Conservation (phyloP, 2,113 vertebrate species). For the Aythya baeri region DNA sequence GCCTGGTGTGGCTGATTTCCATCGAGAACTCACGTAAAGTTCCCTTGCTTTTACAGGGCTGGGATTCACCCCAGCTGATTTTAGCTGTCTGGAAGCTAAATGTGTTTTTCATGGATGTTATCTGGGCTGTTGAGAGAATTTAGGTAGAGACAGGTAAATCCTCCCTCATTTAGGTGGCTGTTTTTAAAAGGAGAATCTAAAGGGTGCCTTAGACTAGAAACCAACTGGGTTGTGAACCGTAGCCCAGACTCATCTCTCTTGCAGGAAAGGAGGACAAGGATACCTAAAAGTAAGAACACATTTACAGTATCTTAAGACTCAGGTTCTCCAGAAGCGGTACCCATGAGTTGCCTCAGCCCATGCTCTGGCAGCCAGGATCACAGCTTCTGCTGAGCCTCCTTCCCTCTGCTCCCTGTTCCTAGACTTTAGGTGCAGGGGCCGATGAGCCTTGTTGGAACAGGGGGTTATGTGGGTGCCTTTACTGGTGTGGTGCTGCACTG, state of each 20-base stretch:
- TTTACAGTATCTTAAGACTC: background rate
- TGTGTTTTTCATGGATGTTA: background rate
- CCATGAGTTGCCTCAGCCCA: background rate
- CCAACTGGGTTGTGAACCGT: background rate
- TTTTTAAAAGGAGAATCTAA: background rate
- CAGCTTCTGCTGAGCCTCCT: background rate
- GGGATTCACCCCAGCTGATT: background rate
- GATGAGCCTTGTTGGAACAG: accelerated
- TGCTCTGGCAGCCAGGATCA: background rate
- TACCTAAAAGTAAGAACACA: background rate
- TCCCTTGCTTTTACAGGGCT: background rate
- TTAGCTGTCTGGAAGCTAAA: background rate
- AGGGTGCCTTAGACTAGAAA: background rate
- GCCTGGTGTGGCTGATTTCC: background rate
- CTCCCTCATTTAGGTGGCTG: background rate
- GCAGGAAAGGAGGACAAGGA: background rate
- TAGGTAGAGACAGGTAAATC: background rate
- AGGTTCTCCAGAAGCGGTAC: background rate
- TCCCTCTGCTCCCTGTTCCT: background rate
- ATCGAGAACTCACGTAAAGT: background rate
- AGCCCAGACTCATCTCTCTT: background rate
- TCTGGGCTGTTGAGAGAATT: background rate
- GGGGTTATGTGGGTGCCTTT: background rate
- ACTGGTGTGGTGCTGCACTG: background rate
- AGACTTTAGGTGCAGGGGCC: accelerated